Base-by-base conservation (phyloP, 2,113 vertebrate species). In the Hydropotes inermis region DNA sequence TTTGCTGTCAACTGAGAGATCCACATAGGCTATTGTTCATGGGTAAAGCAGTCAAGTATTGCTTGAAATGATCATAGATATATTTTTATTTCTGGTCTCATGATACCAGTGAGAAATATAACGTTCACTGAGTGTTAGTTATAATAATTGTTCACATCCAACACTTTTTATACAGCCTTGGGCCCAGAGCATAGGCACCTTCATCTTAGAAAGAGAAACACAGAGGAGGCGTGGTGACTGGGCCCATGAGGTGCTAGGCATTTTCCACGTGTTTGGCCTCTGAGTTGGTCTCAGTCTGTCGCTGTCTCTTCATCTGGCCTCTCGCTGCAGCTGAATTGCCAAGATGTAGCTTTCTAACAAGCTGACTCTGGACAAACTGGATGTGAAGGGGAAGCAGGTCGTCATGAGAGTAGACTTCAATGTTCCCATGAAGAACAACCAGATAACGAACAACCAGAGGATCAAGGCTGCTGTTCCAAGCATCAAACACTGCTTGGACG, bases 261-360 rank as follows among this genome's bases (percentile, higher is more conserved):
- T 97, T 96, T 74, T 84, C 93, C 97, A 12, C 5, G n/a, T 64
- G 10, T 39, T 2, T 17, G 1, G 5, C 0, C 4, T 3, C 27
- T 28, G 4, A 0, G 13, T 39, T 7, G 16, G n/a, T 1, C 0
- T 21, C 3, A 0, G 2, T 7, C 12, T 21, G 1, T 0, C 0
- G 2, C 19, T 52, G 5, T 55, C 23, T 57, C 3, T 28, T 50
- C 76, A 15, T 21, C 7, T 1, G 1, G n/a, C 39, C 19, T 25
- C 11, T 95, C 3, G 3, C 27, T 7, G 2, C 11, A 1, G 30
- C 39, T 39, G 1, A 33, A 15, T 96, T 90, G 39, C 52, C 91
- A 98, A 60, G 27, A 99, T 99, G 99, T 99, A 99, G 96, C 99
- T 99, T 93, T 99, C 99, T 55, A 99, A 97, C 97, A 99, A 99